Conservation (phyloP, 2,797 vertebrate genomes). For the Heliangelus exortis region DNA sequence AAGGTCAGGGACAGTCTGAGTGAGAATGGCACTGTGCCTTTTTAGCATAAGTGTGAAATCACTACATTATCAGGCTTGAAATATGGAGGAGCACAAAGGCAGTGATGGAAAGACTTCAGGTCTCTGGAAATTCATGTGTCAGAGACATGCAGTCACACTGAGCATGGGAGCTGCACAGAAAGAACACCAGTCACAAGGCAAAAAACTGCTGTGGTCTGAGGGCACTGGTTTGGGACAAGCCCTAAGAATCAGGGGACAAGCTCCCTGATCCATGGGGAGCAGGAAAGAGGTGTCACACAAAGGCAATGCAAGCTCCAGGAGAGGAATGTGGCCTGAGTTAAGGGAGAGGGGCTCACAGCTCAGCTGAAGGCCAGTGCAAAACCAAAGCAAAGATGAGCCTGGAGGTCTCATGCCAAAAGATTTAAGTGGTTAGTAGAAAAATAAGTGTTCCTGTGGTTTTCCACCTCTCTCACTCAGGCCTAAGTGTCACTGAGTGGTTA, state of each 20-base stretch:
- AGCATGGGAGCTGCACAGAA: background rate
- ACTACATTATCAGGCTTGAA: background rate
- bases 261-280: background rate
- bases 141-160: rapidly evolving
- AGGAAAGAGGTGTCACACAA: too few relatives aligned
- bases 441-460: background rate
- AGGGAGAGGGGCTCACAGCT: background rate
- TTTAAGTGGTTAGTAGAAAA: background rate
- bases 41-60: background rate
- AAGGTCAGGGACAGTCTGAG: background rate
- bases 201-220: background rate
- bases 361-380: background rate
- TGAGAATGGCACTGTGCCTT: background rate
- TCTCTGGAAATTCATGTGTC: background rate
- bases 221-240: too few relatives aligned
- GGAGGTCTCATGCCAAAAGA: background rate
- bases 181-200: background rate
- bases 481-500: background rate
- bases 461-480: background rate
- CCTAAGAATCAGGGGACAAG: too few relatives aligned
- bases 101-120: background rate
- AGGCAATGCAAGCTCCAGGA: background rate
- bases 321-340: background rate
- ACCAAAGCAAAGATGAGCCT: background rate
- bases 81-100: background rate